These are phyloP conservation scores for Plebejus anna DNA, from an alignment of 2,888 invertebrate species.

Conservation along the genomic window DNA sequence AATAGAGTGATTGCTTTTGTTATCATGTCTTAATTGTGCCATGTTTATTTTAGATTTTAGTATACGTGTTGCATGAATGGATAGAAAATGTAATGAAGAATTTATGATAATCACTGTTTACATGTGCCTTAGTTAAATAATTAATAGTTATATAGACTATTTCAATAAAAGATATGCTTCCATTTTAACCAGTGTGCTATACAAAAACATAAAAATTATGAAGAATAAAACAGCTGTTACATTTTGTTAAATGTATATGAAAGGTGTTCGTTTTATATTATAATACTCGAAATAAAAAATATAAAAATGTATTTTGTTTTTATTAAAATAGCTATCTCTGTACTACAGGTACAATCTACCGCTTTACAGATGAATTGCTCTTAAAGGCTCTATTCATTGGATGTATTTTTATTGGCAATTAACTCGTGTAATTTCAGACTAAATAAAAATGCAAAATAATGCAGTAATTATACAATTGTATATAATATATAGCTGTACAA, in stretches of 20 bases:
- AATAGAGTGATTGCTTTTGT: neutral
- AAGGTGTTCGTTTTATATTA: neutral
- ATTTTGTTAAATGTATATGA: neutral
- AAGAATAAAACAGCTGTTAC: neutral
- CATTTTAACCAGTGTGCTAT: neutral
- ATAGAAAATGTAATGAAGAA: slow-evolving; percentile 3
- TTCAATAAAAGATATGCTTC: neutral
- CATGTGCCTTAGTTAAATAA: neutral
- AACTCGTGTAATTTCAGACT: no score
- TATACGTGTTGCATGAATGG: neutral
- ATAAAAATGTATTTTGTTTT: neutral
- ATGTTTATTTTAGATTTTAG: slow-evolving; percentile 25
- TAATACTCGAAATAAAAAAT: slow-evolving; percentile 24
- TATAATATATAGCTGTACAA: no score
- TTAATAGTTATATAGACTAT: neutral
- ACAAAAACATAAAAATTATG: neutral
- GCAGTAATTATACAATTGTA: no score
- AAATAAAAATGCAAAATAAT: no score
- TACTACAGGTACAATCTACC: no score
- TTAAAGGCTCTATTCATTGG: no score
- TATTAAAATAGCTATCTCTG: no score
- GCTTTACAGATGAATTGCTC: no score
- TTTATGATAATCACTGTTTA: neutral
- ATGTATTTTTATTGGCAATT: no score
- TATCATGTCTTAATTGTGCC: slow-evolving; percentile 10